A percentile compares a stretch with the other conserved stretches of the same genome.
Conservation (phyloP, 1,140 invertebrate species). For the Hermetia illucens region DNA sequence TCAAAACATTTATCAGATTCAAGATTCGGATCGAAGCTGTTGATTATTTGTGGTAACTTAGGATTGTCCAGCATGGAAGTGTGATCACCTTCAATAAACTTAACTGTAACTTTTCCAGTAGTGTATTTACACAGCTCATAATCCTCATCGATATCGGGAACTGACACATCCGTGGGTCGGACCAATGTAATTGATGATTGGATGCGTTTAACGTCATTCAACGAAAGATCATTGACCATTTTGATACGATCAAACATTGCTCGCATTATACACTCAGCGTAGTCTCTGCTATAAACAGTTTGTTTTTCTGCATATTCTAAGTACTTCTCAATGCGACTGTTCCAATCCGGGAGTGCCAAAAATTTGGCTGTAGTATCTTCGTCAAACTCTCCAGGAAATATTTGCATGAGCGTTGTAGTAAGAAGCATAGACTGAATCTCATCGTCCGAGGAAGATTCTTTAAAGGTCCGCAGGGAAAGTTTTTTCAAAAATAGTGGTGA, state of each 20-base stretch:
- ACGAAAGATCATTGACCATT: conserved; percentile 36
- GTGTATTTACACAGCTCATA: conserved; percentile 45
- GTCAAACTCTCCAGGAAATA: conserved; percentile 39
- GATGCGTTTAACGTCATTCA: conserved; percentile 22
- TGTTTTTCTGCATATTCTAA: conserved; percentile 22
- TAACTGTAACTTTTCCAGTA: conserved; percentile 34
- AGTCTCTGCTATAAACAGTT: conserved; percentile 33
- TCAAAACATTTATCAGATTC: conserved; percentile 26
- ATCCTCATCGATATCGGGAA: conserved; percentile 39
- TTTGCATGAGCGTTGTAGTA: conserved; percentile 33
- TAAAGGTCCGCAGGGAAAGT: conserved; percentile 27
- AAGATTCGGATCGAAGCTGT: conserved; percentile 26
- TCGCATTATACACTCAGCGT: conserved; percentile 31
- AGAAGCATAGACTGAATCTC: conserved; percentile 39
- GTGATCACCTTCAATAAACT: conserved; percentile 55
- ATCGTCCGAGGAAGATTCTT: conserved; percentile 29
- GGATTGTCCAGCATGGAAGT: conserved; percentile 48
- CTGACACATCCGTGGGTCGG: conserved; percentile 38
- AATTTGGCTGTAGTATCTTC: conserved; percentile 31
- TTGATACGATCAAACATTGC: conserved; percentile 41
- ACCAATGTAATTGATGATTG: conserved; percentile 46
- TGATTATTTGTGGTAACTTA: conserved; percentile 45
- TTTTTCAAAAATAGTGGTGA: conserved; percentile 38
- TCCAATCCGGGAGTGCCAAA: conserved; percentile 16
- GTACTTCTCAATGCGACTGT: conserved; percentile 18